phyloP scores from a whole-genome alignment of 2,888 invertebrate species.

The Apoda limacodes region DNA sequence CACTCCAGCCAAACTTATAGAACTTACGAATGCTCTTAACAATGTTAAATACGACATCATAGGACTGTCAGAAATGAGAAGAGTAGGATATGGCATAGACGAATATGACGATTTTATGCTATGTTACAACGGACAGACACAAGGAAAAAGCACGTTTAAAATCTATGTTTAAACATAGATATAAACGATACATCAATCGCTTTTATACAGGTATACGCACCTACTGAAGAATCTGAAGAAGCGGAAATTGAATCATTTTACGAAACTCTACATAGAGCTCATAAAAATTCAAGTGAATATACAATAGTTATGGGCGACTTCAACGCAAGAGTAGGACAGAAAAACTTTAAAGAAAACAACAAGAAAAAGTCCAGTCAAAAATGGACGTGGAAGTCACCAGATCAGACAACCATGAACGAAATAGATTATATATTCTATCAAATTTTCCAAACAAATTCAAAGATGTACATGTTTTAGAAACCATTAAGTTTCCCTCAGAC shows the following conservation, averaged over 20 bases:
- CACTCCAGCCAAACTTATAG: slow-evolving; percentile 6
- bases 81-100: slow-evolving; percentile 14
- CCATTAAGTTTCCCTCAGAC: not conserved
- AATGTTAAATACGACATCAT: slow-evolving; percentile 20
- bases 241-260: slow-evolving; percentile 8
- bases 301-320: slow-evolving; percentile 8
- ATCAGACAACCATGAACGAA: not conserved
- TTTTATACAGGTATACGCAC: slow-evolving; percentile 12
- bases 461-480: not conserved
- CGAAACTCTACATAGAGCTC: slow-evolving; percentile 11
- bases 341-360: slow-evolving; percentile 7
- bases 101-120: slow-evolving; percentile 15
- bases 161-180: slow-evolving; percentile 12
- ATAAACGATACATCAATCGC: slow-evolving; percentile 3
- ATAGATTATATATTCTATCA: slow-evolving; percentile 1
- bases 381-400: slow-evolving; percentile 3
- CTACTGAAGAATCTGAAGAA: slow-evolving; percentile 10
- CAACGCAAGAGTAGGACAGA: slow-evolving; percentile 6
- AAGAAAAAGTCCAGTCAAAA: not conserved
- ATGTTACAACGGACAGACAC: slow-evolving; percentile 8
- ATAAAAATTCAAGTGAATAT: slow-evolving; percentile 3
- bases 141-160: slow-evolving; percentile 8
- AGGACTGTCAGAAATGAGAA: slow-evolving; percentile 20
- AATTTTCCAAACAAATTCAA: not conserved
- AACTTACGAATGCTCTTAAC: slow-evolving; percentile 16